Evolutionary conservation across 2,113 vertebrate genomes (phyloP).

Genomic region (Myrmecobius fasciatus): DNA sequence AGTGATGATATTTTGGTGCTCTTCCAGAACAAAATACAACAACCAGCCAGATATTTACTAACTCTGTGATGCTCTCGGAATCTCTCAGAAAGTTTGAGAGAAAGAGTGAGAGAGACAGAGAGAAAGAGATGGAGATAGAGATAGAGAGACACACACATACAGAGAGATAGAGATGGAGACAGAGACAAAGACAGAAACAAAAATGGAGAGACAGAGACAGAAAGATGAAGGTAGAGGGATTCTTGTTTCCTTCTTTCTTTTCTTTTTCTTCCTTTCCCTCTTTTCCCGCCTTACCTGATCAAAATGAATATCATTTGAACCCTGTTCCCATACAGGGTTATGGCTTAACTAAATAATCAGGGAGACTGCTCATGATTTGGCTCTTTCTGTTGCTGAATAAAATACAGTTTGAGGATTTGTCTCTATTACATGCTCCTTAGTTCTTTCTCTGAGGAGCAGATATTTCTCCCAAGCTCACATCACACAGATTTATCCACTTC

Average conservation of each 20-base stretch:
- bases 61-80: neutral
- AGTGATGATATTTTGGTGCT: no score
- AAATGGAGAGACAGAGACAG: neutral
- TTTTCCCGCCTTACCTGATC: neutral
- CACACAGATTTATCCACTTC: neutral
- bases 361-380: neutral
- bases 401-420: neutral
- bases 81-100: neutral
- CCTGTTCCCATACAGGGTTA: neutral
- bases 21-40: no score
- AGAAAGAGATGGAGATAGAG: neutral
- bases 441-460: neutral
- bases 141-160: neutral
- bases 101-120: neutral
- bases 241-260: neutral
- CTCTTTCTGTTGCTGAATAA: neutral
- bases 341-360: neutral
- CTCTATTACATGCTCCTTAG: neutral
- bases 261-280: neutral
- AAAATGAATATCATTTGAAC: neutral
- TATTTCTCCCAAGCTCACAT: neutral
- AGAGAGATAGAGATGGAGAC: neutral
- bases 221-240: fast-evolving
- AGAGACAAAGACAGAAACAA: neutral
- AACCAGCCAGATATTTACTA: no score